Evolutionary conservation across 2,113 vertebrate genomes (phyloP), one percentile per base, ranked within the genome.

Genomic region (Marmota flaviventris): DNA sequence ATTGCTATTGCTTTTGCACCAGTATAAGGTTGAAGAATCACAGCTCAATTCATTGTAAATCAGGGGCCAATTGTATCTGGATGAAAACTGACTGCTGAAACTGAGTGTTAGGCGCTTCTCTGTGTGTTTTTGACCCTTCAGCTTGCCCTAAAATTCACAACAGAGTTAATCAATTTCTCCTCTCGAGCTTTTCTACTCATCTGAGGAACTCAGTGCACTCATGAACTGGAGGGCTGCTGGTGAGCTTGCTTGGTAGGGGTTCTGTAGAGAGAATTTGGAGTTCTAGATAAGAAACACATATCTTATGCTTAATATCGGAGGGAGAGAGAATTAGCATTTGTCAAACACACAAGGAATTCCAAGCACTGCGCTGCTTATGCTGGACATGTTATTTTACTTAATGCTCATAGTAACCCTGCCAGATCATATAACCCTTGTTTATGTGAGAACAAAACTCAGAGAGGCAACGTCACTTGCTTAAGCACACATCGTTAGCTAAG

Each of bases 261-360:
- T 37, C 24, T 2, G 29, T 69, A 69, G 65, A 79, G 56, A 84
- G 24, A 73, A 79, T 25, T 37, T 29, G 48, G 32, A 78, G 32
- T 45, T 75, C 69, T 61, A 25, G 69, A 56, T 53, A 51, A 90
- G 69, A 83, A 58, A 56, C 12, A 39, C 48, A 88, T 25, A 37
- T 78, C 91, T 76, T 53, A 25, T 85, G 61, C 75, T n/a, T 48
- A 37, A 69, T 75, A 39, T 5, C 58, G 69, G n/a, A 11, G 14
- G 32, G 69, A 85, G 83, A 88, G 72, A 65, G 58, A 88, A 86
- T 88, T 67, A 87, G 22, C 24, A 24, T 94, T 94, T 83, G 29
- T 72, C 95, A 85, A 83, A 85, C 56, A 83, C 34, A 67, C 34
- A 69, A 32, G 63, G 67, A 95, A 83, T 85, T 81, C 82, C 53